phyloP scores from a whole-genome alignment of 2,797 vertebrate species.

The Galaxias olidus region DNA sequence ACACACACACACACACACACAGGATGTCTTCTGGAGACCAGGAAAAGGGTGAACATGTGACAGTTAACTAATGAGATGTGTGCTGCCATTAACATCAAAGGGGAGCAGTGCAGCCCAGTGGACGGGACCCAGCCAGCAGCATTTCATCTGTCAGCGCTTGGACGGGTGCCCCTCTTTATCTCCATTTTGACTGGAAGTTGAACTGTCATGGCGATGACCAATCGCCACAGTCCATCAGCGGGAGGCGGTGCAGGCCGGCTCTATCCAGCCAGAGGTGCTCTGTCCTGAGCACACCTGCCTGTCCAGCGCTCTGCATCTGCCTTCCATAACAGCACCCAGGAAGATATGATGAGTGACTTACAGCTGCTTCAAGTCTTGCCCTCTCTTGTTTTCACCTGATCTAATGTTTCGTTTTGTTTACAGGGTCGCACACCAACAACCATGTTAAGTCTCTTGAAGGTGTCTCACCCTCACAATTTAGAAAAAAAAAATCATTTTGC shows the following conservation, averaged over 20 bases:
- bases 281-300: conserved; percentile 17
- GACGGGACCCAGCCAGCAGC: too few species aligned
- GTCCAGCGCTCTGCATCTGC: conserved; percentile 53
- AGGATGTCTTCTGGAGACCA: too few species aligned
- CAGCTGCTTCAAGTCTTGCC: conserved; percentile 9
- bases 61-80: too few species aligned
- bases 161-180: conserved; percentile 44
- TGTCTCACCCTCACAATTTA: background rate
- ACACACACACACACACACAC: background rate
- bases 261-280: conserved; percentile 20
- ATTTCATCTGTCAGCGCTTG: conserved; percentile 9
- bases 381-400: background rate
- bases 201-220: conserved; percentile 43
- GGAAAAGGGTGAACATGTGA: too few species aligned
- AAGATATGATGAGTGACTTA: conserved; percentile 16
- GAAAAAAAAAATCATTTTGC: too few species aligned
- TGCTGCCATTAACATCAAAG: too few species aligned
- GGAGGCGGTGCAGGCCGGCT: conserved; percentile 24
- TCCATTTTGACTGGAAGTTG: conserved; percentile 49
- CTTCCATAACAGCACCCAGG: conserved; percentile 32
- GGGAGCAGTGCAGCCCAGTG: too few species aligned
- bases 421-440: too few species aligned
- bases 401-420: background rate
- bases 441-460: too few species aligned
- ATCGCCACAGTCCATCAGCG: conserved; percentile 52